Evolutionary conservation across 2,797 vertebrate genomes (phyloP).

Genomic region (Syndactyla subalaris): DNA sequence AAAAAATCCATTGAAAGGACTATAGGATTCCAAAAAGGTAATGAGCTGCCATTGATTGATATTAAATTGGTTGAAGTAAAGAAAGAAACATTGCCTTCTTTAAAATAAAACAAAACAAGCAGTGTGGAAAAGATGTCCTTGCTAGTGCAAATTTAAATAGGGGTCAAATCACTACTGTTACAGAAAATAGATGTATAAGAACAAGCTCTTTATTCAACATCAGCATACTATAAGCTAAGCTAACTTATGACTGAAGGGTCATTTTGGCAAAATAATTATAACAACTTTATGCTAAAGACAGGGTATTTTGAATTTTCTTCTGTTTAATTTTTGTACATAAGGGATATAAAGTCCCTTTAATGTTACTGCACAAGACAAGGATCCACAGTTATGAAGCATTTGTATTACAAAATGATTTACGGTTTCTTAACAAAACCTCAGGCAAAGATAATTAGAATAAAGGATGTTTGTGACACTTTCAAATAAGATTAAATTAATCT

Average conservation of each 20-base stretch:
- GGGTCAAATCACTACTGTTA: neutral
- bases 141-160: neutral
- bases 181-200: neutral
- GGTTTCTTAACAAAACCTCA: neutral
- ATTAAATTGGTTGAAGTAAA: neutral
- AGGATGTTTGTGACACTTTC: constrained; percentile 3
- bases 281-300: neutral
- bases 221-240: neutral
- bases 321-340: neutral
- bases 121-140: neutral
- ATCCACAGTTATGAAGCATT: neutral
- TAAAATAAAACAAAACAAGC: neutral
- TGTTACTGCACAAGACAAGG: neutral
- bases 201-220: neutral
- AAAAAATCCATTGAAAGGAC: neutral
- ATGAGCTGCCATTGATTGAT: neutral
- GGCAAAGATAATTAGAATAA: constrained; percentile 36
- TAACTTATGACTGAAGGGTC: neutral
- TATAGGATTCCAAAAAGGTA: neutral
- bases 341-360: neutral
- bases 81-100: neutral
- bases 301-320: constrained; percentile 1
- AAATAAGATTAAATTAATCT: neutral
- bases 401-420: constrained; percentile 6
- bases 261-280: constrained; percentile 19